Base-by-base conservation (phyloP, 2,888 invertebrate species). In the Hofmannophila pseudospretella region DNA sequence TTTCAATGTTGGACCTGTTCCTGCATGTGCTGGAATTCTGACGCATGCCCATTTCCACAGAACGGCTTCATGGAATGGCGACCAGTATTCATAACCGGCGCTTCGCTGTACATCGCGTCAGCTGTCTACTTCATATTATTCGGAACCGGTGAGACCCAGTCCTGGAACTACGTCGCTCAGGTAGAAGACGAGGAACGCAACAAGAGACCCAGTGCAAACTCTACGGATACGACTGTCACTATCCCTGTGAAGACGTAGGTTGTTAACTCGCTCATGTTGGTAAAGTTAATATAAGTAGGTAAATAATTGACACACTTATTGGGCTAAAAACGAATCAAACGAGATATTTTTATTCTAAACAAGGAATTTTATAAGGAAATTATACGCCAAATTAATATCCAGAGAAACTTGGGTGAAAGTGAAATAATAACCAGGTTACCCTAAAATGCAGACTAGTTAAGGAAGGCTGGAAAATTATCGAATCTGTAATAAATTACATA, bases 51-150 rank as follows among this genome's bases (percentile, higher is more conserved):
- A 13, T 26, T 42, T 80, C 81, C n/a, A 9, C 65, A 94, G 93
- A 94, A 93, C 48, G 92, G 93, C n/a, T 87, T 94, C 36, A 82
- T 89, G 12, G 90, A 94, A 67, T 94, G 94, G 94, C 89, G 92
- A 33, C 88, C 89, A 16, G 90, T 94, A 34, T 94, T 94, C 61
- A 86, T 91, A 53, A 91, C 93, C 19, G 94, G 94, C 0, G 91
- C 93, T 0, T 82, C 86, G 0, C 88, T 92, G 0, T 94, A 94
- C 58, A 90, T 91, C 9, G 87, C 90, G 1, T 89, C 92, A 0
- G 93, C 93, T 0, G 32, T 92, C 2, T 75, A 93, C 39, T 94
- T 92, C 69, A 90, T 90, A 58, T 38, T 92, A 1, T 91, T 94
- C 44, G 94, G 94, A 4, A 91, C 91, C 0, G 92, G 90, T 0